phyloP scores from a whole-genome alignment of 2,113 vertebrate genomes.

The Nothobranchius furzeri region DNA sequence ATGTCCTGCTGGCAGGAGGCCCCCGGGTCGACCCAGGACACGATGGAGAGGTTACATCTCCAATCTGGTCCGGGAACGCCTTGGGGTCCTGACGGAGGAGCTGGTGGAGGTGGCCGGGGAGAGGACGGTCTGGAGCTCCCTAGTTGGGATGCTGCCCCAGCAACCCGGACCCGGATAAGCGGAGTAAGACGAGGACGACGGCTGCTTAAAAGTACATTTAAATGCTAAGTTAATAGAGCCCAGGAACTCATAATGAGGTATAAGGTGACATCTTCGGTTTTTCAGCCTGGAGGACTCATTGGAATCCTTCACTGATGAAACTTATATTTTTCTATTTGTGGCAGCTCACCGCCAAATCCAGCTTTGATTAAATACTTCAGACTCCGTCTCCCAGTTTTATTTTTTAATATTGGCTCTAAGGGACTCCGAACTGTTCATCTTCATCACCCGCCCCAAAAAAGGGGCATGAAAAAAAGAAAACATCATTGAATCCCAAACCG shows the following conservation, averaged over 20 bases:
- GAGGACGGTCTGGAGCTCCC: too few species aligned
- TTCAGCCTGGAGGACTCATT: conserved; percentile 9
- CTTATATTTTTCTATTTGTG: conserved; percentile 25
- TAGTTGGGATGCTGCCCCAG: too few species aligned
- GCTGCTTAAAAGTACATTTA: conserved; percentile 9
- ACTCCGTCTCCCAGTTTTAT: conserved; percentile 14
- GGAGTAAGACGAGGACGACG: too few species aligned
- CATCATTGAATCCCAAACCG: conserved; percentile 15
- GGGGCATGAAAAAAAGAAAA: neutral
- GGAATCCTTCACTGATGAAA: conserved; percentile 25
- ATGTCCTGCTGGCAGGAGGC: too few species aligned
- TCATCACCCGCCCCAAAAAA: conserved; percentile 23
- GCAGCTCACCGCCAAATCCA: conserved; percentile 22
- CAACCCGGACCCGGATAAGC: too few species aligned
- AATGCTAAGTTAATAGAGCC: neutral
- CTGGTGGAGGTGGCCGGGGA: too few species aligned
- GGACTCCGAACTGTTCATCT: conserved; percentile 42
- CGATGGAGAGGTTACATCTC: too few species aligned
- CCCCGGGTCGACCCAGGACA: too few species aligned
- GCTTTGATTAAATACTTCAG: conserved; percentile 57
- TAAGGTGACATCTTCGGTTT: neutral
- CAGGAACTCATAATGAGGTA: conserved; percentile 31
- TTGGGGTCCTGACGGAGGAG: too few species aligned
- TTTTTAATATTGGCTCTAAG: conserved; percentile 25
- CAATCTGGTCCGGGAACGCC: too few species aligned